Evolutionary conservation across 2,888 invertebrate species (phyloP).

Genomic region (Orthosia gracilis): DNA sequence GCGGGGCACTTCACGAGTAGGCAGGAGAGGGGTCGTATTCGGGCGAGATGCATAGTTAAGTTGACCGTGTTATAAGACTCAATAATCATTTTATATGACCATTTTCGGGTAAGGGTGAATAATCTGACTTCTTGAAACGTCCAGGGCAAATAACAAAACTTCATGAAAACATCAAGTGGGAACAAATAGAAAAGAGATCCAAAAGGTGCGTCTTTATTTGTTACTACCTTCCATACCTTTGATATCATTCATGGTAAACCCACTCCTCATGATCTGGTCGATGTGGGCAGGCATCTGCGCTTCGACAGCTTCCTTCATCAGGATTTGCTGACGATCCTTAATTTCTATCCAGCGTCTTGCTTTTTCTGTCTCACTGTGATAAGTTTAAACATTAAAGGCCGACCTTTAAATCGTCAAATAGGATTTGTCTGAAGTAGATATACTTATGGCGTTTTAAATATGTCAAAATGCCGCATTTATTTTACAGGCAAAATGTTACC

Average conservation of each 20-base stretch:
- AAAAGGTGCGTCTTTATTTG: background rate
- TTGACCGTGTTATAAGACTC: no score
- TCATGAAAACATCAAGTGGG: constrained; percentile 11
- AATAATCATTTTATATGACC: no score
- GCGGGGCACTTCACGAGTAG: no score
- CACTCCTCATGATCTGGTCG: constrained; percentile 97
- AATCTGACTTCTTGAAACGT: constrained; percentile 17
- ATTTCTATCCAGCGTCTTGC: constrained; percentile 97
- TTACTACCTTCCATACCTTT: constrained; percentile 92
- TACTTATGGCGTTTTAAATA: background rate
- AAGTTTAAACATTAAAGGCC: background rate
- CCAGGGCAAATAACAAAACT: background rate
- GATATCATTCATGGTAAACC: constrained; percentile 97
- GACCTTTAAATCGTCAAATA: background rate
- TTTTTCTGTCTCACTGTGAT: constrained; percentile 95
- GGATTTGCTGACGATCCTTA: constrained; percentile 95
- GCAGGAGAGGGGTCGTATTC: no score
- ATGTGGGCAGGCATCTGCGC: constrained; percentile 94
- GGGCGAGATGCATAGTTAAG: no score
- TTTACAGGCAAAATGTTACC: background rate
- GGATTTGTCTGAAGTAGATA: background rate
- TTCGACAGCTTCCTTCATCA: constrained; percentile 94
- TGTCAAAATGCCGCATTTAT: background rate
- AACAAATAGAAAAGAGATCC: background rate
- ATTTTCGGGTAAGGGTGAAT: no score